Evolutionary conservation across 2,797 vertebrate species (phyloP), one percentile per base, ranked within the genome.

Genomic region (Ptychadena robeensis): DNA sequence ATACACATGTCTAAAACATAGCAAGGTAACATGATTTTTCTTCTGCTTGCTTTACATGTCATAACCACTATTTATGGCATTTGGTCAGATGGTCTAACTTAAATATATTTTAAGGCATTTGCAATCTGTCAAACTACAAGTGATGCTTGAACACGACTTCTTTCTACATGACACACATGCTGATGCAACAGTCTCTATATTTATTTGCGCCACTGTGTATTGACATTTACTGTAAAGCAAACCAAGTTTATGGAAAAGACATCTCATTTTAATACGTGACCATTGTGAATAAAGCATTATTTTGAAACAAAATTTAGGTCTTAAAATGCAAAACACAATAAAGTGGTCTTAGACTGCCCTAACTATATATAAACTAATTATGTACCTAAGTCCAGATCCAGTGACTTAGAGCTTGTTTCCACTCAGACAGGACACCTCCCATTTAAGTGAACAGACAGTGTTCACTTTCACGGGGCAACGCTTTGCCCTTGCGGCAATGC

Each of bases 21-120:
- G 89, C 80, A 93, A 87, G 91, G 90, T 92, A 92, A 92, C 90
- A 92, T 4, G 91, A 91, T 91, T 92, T 93, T 86, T 61, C 92
- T 93, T 91, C 91, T 91, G 89, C 85, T 92, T 87, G 63, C 64
- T 90, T 88, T 88, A 82, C 78, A 80, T 69, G 72, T 69, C 44
- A 75, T 67, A 74, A 81, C 37, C 61, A 74, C 27, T 74, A 37
- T 59, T 27, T 34, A 66, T 8, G 27, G 14, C 18, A 18, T 53
- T 10, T 53, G 9, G 15, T 18, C 18, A 53, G 44, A 53, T 53
- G 18, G 7, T 22, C 44, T 53, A 18, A 53, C 44, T 53, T 22
- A 6, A 53, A 0, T 22, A 22, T 22, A 44, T 40, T 12, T 40
- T 2, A 18, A 53, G 35, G 25, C 8, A 28, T 65, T 31, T 25